Evolutionary conservation across 1,140 invertebrate species (phyloP), one percentile per base, ranked within the genome.

Genomic region (Apolygus lucorum): DNA sequence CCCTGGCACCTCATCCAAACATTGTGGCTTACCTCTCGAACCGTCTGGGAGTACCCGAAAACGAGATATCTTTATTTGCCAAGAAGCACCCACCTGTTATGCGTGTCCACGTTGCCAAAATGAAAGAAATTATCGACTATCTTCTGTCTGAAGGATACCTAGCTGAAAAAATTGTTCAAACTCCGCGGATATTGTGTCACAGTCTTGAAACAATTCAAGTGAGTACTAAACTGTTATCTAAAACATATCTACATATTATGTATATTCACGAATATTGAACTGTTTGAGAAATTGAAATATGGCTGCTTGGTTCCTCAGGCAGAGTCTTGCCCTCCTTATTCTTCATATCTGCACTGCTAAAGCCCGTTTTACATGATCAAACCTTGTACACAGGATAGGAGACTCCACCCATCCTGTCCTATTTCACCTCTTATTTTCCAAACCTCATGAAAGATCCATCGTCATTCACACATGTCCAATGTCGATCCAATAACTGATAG

Each of bases 111-210:
- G 72, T 73, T 11, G 42, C 72, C 13, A 77, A 77, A 69, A 66
- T 76, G 42, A 75, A 76, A 54, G 72, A 77, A 59, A 72, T 77
- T 22, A 70, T 77, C 13, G 74, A 77, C 63, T 77, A 73, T 65
- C 52, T 77, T 2, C 67, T 68, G 28, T 63, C 52, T 8, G 68
- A 76, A 71, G 76, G 76, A 17, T 77, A 74, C 67, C 71, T 70
- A 4, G 4, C 67, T 1, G 28, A 73, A 27, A 68, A 75, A 24
- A 72, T 77, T 27, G 54, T 24, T 25, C 65, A 68, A n/a, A 69
- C 71, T 1, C 75, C 76, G 1, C 52, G 76, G 63, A 73, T 77
- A 2, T 68, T 77, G 24, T 73, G 70, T 28, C 76, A 77, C 59
- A 76, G 73, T 62, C 29, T 74, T n/a, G 52, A 65, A 49, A 75